Evolutionary conservation across 2,888 invertebrate genomes (phyloP), one percentile per base, ranked within the genome.

Genomic region (Sesia apiformis): DNA sequence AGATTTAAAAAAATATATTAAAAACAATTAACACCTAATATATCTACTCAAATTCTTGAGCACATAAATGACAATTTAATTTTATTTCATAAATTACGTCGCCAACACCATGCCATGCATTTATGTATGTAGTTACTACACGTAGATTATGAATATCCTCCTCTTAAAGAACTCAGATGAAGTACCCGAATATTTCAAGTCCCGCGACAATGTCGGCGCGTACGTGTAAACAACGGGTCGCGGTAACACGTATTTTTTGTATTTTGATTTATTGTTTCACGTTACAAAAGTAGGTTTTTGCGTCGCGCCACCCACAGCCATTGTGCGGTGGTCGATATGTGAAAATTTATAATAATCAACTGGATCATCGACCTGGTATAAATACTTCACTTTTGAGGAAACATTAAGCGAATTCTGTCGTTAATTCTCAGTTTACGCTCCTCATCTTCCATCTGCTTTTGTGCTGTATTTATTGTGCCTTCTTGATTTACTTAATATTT

Each of bases 221-320:
- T 76, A 69, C 71, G 78, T 78, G 83, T 81, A 84, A 85, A 87
- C 85, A 85, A 79, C 82, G 76, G 81, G 72, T 70, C 71, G 65
- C 71, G 76, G 81, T 83, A 84, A 86, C 87, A 85, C 87, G 78
- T 85, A 74, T 79, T 85, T 82, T 87, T 86, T 87, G 78, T 76
- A 67, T 76, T 79, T 83, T 84, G 87, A 87, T 86, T 87, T 88
- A 88, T 84, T 81, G 84, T 85, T 83, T 83, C 78, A 76, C 64
- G 76, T 85, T 85, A 78, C 81, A 82, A 77, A 84, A 84, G 78
- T 77, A 66, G 68, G 74, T 84, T 87, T 85, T 86, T 84, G 73
- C 76, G 57, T 67, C 67, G 67, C 69, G 74, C 87, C 88, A 87
- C 88, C 85, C 88, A 73, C 87, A 77, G 81, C 70, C 74, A 74